Evolutionary conservation across 37 sponge, comb jelly and placozoan genomes (phyloP).

Genomic region (Chondrosia reniformis): DNA sequence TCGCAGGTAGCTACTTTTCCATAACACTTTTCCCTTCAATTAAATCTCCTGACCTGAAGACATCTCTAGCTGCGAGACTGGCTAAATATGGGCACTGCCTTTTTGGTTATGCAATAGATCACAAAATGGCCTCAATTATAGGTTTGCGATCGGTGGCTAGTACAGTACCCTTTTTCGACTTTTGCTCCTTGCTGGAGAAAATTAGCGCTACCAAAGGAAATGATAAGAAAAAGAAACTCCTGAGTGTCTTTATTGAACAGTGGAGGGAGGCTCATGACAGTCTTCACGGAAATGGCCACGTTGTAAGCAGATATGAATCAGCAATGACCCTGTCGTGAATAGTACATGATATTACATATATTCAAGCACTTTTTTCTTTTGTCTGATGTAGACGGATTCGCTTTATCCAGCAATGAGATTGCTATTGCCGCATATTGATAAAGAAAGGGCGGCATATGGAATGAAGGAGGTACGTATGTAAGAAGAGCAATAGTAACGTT

Average conservation of each 20-base stretch:
- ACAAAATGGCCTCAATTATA: not conserved
- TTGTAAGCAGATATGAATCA: no score
- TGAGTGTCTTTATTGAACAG: conserved; percentile 32
- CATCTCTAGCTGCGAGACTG: no score
- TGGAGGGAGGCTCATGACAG: conserved; percentile 60
- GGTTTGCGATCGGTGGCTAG: conserved; percentile 8
- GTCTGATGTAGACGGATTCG: conserved; percentile 31
- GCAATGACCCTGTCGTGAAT: no score
- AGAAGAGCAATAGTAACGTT: no score
- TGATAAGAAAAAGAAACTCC: conserved; percentile 61
- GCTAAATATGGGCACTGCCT: no score
- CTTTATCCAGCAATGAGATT: conserved; percentile 82
- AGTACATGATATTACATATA: no score
- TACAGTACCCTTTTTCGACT: conserved; percentile 31
- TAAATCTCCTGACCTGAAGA: no score
- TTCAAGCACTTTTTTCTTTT: not conserved
- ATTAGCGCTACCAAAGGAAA: conserved; percentile 47
- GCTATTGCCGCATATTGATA: conserved; percentile 79
- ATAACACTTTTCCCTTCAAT: no score
- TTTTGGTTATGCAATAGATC: no score
- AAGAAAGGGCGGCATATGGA: conserved; percentile 76
- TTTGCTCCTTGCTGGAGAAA: conserved; percentile 57
- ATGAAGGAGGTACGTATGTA: conserved; percentile 73
- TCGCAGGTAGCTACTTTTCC: no score
- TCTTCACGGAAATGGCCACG: conserved; percentile 32